phyloP scores from a whole-genome alignment of 2,888 invertebrate genomes.

The Aphodius granarius region DNA sequence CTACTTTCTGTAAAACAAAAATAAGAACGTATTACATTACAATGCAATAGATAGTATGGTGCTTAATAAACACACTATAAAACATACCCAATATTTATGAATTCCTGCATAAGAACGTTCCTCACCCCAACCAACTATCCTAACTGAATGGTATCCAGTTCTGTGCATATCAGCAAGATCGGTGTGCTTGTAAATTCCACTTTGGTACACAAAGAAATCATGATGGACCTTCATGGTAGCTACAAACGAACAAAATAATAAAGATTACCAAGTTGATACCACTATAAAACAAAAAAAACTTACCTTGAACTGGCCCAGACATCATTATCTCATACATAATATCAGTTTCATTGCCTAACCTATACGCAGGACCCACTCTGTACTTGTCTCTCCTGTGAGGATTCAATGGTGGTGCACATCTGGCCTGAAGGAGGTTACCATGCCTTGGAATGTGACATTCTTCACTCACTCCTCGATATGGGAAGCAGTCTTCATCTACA shows the following conservation, averaged over 20 bases:
- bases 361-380: slow-evolving; percentile 76
- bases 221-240: slow-evolving; percentile 88
- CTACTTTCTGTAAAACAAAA: slow-evolving; percentile 71
- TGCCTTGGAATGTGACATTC: slow-evolving; percentile 63
- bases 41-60: neutral
- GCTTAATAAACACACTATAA: slow-evolving; percentile 5
- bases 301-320: slow-evolving; percentile 92
- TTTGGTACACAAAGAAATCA: slow-evolving; percentile 89
- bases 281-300: slow-evolving; percentile 28
- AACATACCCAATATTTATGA: slow-evolving; percentile 83
- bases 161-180: slow-evolving; percentile 58
- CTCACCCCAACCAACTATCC: slow-evolving; percentile 92
- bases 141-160: slow-evolving; percentile 85
- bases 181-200: slow-evolving; percentile 77
- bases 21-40: slow-evolving; percentile 12
- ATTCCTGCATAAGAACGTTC: slow-evolving; percentile 60
- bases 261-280: neutral
- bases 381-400: slow-evolving; percentile 64
- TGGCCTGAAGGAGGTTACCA: slow-evolving; percentile 56
- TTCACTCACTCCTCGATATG: slow-evolving; percentile 68
- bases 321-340: slow-evolving; percentile 90
- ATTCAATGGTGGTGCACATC: slow-evolving; percentile 58
- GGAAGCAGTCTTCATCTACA: slow-evolving; percentile 84
- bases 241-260: slow-evolving; percentile 49
- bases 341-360: slow-evolving; percentile 74